Percentiles rank a stretch among this genome's conserved stretches.
Conservation (phyloP, 2,797 vertebrate species). For the Pantherophis vulpinus region DNA sequence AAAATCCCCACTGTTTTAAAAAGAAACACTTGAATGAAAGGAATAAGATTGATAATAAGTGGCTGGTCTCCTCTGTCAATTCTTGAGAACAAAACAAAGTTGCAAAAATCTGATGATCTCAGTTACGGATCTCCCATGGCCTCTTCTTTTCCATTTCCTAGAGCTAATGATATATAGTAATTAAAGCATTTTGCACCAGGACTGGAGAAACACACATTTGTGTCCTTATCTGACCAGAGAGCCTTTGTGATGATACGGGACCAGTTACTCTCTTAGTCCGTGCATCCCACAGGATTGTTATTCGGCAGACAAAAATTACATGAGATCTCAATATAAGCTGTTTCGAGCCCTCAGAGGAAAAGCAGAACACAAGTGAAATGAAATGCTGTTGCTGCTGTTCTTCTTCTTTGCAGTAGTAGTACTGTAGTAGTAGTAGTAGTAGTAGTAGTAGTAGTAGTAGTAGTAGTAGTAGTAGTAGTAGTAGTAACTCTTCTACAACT, state of each 20-base stretch:
- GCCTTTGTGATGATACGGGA: neutral
- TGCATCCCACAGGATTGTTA: neutral
- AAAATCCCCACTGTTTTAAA: neutral
- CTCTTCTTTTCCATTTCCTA: slow-evolving; percentile 14
- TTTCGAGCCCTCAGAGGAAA: neutral
- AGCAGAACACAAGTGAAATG: neutral
- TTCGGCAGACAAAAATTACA: neutral
- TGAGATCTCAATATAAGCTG: neutral
- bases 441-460: neutral
- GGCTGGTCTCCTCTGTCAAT: neutral
- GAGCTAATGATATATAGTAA: neutral
- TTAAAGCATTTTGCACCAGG: neutral
- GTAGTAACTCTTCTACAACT: neutral
- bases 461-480: neutral
- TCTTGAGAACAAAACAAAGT: slow-evolving; percentile 27
- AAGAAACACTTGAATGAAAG: too few species aligned
- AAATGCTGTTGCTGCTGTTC: neutral
- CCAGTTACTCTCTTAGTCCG: neutral
- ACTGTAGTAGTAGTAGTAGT: neutral
- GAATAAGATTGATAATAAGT: neutral
- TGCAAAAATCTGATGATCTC: slow-evolving; percentile 37
- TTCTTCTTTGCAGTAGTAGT: neutral
- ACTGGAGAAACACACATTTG: neutral
- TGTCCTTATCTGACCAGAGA: neutral
- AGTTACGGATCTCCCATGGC: neutral